Base-by-base conservation (phyloP, 2,113 vertebrate species). In the Xiphophorus hellerii region DNA sequence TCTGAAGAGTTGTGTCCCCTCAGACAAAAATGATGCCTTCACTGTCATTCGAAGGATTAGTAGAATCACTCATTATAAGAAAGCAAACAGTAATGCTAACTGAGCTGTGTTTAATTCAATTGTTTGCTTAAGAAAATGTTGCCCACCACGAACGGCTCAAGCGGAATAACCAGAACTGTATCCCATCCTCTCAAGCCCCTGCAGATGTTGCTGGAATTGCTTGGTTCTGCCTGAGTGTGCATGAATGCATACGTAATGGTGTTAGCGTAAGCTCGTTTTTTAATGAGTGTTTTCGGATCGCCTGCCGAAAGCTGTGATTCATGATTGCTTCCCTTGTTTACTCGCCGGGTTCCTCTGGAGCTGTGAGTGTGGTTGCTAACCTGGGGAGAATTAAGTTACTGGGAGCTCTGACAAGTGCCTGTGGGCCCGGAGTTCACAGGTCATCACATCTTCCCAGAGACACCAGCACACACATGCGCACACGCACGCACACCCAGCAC, bases 301-400 rank as follows among this genome's bases (percentile, higher is more conserved):
- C 69, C 76, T 83, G 77, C 82, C 65, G 78, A 88, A 88, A 84
- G 81, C 74, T 87, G 80, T 66, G 74, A 84, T 90, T 86, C 83
- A 84, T 88, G 81, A 90, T 92, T 91, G 85, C 82, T 81, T 87
- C 80, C 75, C 80, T 85, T 92, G 87, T 92, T 92, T 93, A 88
- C 79, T 82, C 78, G 5, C 83, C 78, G 73, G 66, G 84, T 88
- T 89, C 86, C 87, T 82, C 84, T 66, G 68, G 71, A 62, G 84
- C 84, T 71, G 80, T 25, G 61, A 81, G 80, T 37, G 60, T 42
- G 71, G 72, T 76, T 80, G 73, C 68, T 48, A 69, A 67, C 75
- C 76, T 51, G 28, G 15, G 30, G 80, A 70, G 62, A 67, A 66
- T 74, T 80, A 83, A 88, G 81, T 77, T 74, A 78, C 76, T n/a